phyloP scores from a whole-genome alignment of 2,797 vertebrate species.

The Artibeus lituratus region DNA sequence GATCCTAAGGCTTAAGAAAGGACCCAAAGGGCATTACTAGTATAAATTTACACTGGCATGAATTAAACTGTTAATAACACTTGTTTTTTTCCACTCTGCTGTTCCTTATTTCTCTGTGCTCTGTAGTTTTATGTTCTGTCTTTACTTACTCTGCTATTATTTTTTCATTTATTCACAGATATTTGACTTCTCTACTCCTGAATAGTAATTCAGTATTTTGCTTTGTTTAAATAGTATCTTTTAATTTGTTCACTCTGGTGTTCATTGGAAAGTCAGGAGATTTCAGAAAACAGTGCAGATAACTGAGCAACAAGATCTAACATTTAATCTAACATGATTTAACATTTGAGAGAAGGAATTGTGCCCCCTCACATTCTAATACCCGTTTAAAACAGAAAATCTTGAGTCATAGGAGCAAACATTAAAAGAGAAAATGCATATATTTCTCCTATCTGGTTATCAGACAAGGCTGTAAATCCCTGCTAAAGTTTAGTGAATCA shows the following conservation, averaged over 20 bases:
- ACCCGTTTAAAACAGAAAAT: conserved; percentile 27
- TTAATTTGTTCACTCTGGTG: background rate
- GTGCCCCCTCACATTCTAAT: background rate
- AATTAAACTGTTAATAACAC: background rate
- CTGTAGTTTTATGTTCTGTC: background rate
- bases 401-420: background rate
- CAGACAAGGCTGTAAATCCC: background rate
- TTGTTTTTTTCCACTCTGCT: background rate
- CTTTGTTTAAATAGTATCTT: background rate
- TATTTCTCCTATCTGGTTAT: background rate
- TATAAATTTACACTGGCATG: background rate
- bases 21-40: background rate
- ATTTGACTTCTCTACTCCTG: background rate
- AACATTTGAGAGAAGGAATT: background rate
- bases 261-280: background rate
- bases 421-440: background rate
- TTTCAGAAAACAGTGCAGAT: background rate
- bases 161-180: background rate
- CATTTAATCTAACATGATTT: background rate
- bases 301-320: background rate
- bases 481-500: background rate
- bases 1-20: background rate
- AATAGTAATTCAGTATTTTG: background rate
- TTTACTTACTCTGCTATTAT: background rate
- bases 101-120: background rate